Evolutionary conservation across 1,140 invertebrate species (phyloP).

Genomic region (Drosophila busckii): DNA sequence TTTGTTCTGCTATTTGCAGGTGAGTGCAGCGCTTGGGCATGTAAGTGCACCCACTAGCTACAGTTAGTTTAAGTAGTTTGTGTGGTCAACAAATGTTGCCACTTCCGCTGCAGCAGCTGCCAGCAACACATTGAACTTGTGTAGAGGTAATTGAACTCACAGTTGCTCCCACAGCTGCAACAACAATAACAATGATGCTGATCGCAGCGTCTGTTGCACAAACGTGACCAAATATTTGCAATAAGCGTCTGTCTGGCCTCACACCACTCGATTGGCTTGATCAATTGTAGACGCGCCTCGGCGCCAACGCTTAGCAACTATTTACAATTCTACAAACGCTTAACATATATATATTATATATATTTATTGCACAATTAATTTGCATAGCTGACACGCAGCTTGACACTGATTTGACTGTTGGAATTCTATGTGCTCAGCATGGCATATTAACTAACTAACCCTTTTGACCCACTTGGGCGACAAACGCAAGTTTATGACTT

Average conservation of each 20-base stretch:
- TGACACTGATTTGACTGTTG: slow-evolving; percentile 18
- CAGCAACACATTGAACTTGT: slow-evolving; percentile 62
- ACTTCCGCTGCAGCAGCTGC: slow-evolving; percentile 62
- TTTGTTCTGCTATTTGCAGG: slow-evolving; percentile 38
- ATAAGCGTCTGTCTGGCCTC: slow-evolving; percentile 37
- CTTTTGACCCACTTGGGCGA: slow-evolving; percentile 27
- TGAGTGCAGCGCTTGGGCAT: slow-evolving; percentile 45
- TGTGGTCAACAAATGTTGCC: slow-evolving; percentile 45
- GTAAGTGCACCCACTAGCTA: slow-evolving; percentile 47
- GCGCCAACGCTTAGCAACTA: neutral
- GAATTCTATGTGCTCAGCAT: neutral
- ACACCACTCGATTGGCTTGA: slow-evolving; percentile 9
- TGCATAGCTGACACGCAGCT: slow-evolving; percentile 6
- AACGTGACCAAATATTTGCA: slow-evolving; percentile 76
- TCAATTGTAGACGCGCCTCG: neutral
- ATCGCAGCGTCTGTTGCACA: slow-evolving; percentile 60
- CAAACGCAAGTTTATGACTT: slow-evolving; percentile 54
- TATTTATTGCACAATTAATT: slow-evolving; percentile 27
- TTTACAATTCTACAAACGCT: neutral
- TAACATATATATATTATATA: too few relatives aligned
- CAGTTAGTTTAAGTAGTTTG: neutral
- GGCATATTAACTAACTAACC: neutral
- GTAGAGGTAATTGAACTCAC: slow-evolving; percentile 50
- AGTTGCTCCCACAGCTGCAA: slow-evolving; percentile 5
- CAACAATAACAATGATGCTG: neutral